Conservation (phyloP, 2,113 vertebrate species). For the Serinus canaria region DNA sequence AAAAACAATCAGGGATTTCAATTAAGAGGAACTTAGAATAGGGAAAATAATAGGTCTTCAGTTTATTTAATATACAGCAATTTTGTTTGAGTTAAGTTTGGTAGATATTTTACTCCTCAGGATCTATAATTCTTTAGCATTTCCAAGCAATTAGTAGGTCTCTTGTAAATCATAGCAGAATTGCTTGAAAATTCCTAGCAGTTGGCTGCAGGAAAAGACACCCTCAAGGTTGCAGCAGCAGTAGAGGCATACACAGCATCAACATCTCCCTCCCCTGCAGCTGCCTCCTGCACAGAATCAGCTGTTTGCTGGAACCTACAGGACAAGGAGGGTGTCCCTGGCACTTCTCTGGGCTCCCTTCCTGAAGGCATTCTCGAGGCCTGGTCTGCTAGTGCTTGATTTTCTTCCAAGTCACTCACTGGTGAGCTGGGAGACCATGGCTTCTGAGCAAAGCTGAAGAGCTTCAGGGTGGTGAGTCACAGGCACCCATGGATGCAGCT, state of each 20-base stretch:
- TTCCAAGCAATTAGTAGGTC: neutral
- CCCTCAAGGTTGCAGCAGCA: neutral
- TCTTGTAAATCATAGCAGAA: neutral
- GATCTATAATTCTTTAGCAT: neutral
- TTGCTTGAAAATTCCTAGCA: neutral
- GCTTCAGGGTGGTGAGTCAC: neutral
- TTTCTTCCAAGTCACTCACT: neutral
- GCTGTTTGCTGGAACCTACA: neutral
- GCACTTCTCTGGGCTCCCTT: neutral
- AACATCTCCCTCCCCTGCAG: neutral
- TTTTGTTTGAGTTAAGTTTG: neutral
- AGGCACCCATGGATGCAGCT: neutral
- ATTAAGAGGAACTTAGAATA: neutral
- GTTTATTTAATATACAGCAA: neutral
- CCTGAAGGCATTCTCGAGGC: fast-evolving
- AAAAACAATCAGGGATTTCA: conserved; percentile 21
- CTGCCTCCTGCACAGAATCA: neutral
- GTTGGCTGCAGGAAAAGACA: neutral
- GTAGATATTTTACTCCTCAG: neutral
- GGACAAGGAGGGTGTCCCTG: neutral
- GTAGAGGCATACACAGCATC: neutral
- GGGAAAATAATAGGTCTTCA: neutral
- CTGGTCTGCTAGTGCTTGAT: neutral
- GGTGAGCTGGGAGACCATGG: neutral
- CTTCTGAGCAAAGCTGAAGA: neutral